These are phyloP conservation scores for Kryptolebias marmoratus DNA, from an alignment of 2,113 vertebrate genomes.

Conservation along the genomic window DNA sequence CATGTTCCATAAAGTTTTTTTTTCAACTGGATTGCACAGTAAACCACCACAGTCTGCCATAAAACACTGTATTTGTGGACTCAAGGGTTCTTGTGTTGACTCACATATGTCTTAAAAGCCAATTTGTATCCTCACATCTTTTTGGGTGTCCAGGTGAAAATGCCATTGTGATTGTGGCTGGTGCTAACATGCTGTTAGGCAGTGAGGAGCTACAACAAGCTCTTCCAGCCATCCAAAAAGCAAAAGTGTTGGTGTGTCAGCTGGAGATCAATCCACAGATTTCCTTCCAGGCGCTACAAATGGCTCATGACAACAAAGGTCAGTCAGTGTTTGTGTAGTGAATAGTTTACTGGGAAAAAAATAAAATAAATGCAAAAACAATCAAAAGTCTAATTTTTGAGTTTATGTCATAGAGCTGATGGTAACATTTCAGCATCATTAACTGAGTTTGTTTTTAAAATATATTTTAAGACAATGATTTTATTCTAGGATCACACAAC, in stretches of 20 bases:
- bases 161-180: conserved; percentile 94
- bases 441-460: background rate
- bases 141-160: conserved; percentile 86
- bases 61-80: background rate
- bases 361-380: background rate
- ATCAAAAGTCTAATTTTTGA: background rate
- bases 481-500: background rate
- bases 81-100: background rate
- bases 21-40: background rate
- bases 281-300: conserved; percentile 87
- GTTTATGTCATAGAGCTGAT: background rate
- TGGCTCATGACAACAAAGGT: conserved; percentile 88
- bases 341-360: background rate
- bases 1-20: background rate
- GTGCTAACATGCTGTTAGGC: conserved; percentile 91
- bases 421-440: background rate
- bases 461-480: background rate
- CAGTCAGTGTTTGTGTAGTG: conserved; percentile 18
- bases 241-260: conserved; percentile 93
- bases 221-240: conserved; percentile 78
- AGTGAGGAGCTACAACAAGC: conserved; percentile 84
- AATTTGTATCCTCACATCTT: conserved; percentile 7
- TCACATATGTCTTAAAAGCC: background rate
- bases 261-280: conserved; percentile 88
- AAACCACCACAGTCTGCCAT: background rate